phyloP scores from a whole-genome alignment of 2,888 invertebrate genomes.

The Encarsia formosa region DNA sequence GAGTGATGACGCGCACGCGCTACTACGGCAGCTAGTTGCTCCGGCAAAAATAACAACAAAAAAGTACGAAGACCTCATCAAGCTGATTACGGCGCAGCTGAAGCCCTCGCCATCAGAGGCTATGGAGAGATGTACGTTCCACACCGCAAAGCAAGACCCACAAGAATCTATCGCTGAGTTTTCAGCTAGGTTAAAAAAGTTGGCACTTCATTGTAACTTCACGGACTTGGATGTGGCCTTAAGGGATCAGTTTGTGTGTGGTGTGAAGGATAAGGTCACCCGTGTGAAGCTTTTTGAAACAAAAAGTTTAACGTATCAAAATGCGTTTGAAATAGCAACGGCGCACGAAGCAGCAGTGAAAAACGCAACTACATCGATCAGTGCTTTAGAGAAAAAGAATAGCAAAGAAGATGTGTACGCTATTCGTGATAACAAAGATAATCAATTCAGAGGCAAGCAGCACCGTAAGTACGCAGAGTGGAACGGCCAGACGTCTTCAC shows the following conservation, averaged over 20 bases:
- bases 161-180: no score
- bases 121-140: conserved; percentile 27
- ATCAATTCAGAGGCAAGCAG: not conserved
- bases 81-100: conserved; percentile 25
- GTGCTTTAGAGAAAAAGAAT: not conserved
- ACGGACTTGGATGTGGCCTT: conserved; percentile 18
- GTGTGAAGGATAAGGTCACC: not conserved
- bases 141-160: no score
- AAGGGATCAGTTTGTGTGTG: conserved; percentile 29
- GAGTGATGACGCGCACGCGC: not conserved
- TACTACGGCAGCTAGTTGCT: conserved; percentile 22
- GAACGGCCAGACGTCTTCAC: no score
- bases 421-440: not conserved
- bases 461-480: not conserved
- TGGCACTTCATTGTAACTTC: conserved; percentile 28
- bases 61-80: conserved; percentile 21
- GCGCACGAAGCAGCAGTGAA: conserved; percentile 2
- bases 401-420: not conserved
- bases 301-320: not conserved
- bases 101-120: conserved; percentile 25
- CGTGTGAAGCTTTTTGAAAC: conserved; percentile 3
- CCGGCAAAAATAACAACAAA: conserved; percentile 25
- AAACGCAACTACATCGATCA: conserved; percentile 4
- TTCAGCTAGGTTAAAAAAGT: no score
- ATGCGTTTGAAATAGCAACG: conserved; percentile 1